Percentiles rank a stretch among this genome's conserved stretches.
These are phyloP conservation scores for Falco naumanni DNA, from an alignment of 2,797 vertebrate genomes.

Conservation along the genomic window DNA sequence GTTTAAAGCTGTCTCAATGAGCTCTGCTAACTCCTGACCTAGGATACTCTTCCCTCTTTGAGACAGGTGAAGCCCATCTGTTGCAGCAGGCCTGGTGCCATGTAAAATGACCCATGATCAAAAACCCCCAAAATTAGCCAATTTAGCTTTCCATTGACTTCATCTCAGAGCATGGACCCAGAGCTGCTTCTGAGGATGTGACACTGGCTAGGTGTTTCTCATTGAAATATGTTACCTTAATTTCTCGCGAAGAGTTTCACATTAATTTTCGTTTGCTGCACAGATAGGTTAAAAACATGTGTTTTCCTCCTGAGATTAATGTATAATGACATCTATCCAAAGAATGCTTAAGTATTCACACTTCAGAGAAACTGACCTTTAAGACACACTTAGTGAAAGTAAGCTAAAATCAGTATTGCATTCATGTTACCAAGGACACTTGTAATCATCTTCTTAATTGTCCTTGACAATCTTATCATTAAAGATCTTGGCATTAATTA, in stretches of 20 bases:
- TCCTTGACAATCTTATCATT: slow-evolving; percentile 82
- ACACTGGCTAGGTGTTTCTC: neutral
- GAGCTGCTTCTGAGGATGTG: neutral
- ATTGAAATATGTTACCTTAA: neutral
- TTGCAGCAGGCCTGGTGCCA: too few relatives aligned
- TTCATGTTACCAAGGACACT: slow-evolving; percentile 85
- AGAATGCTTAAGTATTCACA: slow-evolving; percentile 76
- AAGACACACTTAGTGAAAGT: slow-evolving; percentile 80
- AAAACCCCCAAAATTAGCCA: too few relatives aligned
- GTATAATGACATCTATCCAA: slow-evolving; percentile 69
- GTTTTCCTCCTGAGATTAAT: slow-evolving; percentile 57
- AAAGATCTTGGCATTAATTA: slow-evolving; percentile 83
- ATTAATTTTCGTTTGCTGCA: slow-evolving; percentile 24
- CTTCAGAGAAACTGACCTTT: slow-evolving; percentile 83
- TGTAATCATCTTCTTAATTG: slow-evolving; percentile 83
- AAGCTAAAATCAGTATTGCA: slow-evolving; percentile 75
- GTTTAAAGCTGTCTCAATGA: too few relatives aligned
- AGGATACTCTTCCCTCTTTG: too few relatives aligned
- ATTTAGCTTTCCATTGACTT: neutral
- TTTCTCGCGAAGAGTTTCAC: slow-evolving; percentile 26
- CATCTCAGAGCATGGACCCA: neutral
- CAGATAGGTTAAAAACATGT: slow-evolving; percentile 8
- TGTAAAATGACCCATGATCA: too few relatives aligned
- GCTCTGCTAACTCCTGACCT: too few relatives aligned
- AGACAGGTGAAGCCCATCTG: too few relatives aligned